A percentile compares a stretch with the other conserved stretches of the same genome.
phyloP scores from a whole-genome alignment of 2,113 vertebrate genomes.

The Orientallactaga bullata region DNA sequence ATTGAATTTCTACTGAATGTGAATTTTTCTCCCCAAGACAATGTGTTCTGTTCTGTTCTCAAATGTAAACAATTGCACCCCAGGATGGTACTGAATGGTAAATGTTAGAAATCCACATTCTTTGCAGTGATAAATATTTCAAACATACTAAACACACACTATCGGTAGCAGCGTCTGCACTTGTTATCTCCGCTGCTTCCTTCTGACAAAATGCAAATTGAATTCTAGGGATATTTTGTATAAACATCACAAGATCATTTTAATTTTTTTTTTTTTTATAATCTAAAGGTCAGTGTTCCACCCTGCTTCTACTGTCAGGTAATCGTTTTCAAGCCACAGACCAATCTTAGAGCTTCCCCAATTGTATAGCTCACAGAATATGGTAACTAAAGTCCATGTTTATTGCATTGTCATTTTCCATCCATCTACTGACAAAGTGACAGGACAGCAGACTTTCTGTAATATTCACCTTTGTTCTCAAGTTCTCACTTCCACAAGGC shows the following conservation, averaged over 20 bases:
- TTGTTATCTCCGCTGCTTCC: not conserved
- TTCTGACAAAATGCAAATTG: conserved; percentile 53
- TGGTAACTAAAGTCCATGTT: not conserved
- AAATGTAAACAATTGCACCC: conserved; percentile 56
- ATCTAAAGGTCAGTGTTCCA: conserved; percentile 17
- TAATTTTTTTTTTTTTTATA: not conserved
- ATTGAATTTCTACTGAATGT: conserved; percentile 38
- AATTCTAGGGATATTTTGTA: conserved; percentile 44
- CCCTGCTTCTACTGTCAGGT: not conserved
- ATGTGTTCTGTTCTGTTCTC: conserved; percentile 49
- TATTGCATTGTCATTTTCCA: not conserved
- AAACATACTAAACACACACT: not conserved
- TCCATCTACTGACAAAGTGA: not conserved
- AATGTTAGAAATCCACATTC: conserved; percentile 45
- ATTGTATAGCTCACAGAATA: not conserved
- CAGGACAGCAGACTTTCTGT: not conserved
- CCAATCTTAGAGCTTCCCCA: not conserved
- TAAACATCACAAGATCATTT: conserved; percentile 21
- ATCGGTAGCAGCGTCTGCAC: not conserved
- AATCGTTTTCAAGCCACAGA: not conserved
- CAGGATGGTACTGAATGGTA: conserved; percentile 41
- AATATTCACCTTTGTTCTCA: conserved; percentile 10
- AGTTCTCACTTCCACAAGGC: not conserved
- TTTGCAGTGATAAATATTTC: conserved; percentile 65
- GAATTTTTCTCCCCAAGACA: not conserved